A percentile compares a stretch with the other conserved stretches of the same genome.
These are phyloP conservation scores for Oryzias dopingdopingensis DNA, from an alignment of 2,797 vertebrate species.

Conservation along the genomic window DNA sequence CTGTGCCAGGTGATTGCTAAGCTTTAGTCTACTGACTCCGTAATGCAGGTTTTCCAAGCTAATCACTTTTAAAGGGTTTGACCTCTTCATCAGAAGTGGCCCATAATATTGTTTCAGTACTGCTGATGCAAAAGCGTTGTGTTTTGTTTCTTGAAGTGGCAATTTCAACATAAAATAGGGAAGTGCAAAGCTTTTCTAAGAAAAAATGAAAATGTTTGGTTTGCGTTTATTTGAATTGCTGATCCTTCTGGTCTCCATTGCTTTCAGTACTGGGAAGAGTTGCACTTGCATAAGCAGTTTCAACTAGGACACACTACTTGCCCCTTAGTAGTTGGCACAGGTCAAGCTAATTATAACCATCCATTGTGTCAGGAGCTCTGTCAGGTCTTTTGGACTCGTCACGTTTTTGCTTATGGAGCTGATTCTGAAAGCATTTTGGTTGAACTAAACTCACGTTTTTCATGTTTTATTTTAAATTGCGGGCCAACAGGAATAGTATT, in stretches of 20 bases:
- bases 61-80: too few relatives aligned
- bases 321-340: constrained; percentile 23
- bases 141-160: too few relatives aligned
- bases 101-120: too few relatives aligned
- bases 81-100: too few relatives aligned
- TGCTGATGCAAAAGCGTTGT: too few relatives aligned
- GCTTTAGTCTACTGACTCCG: too few relatives aligned
- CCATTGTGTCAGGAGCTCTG: constrained; percentile 28
- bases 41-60: too few relatives aligned
- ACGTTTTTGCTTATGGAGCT: constrained; percentile 37
- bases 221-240: constrained; percentile 13
- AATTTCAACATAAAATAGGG: too few relatives aligned
- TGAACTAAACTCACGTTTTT: constrained; percentile 26
- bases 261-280: constrained; percentile 16
- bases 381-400: constrained; percentile 41
- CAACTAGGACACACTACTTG: constrained; percentile 32
- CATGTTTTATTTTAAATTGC: too few relatives aligned
- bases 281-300: constrained; percentile 15
- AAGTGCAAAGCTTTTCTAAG: neutral
- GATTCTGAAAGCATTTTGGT: constrained; percentile 9
- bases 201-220: constrained; percentile 11
- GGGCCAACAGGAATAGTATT: too few relatives aligned
- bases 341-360: constrained; percentile 52
- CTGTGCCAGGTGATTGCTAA: too few relatives aligned
- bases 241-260: constrained; percentile 3